A percentile compares a stretch with the other conserved stretches of the same genome.
Conservation (phyloP, 2,888 invertebrate genomes). For the Limulus polyphemus region DNA sequence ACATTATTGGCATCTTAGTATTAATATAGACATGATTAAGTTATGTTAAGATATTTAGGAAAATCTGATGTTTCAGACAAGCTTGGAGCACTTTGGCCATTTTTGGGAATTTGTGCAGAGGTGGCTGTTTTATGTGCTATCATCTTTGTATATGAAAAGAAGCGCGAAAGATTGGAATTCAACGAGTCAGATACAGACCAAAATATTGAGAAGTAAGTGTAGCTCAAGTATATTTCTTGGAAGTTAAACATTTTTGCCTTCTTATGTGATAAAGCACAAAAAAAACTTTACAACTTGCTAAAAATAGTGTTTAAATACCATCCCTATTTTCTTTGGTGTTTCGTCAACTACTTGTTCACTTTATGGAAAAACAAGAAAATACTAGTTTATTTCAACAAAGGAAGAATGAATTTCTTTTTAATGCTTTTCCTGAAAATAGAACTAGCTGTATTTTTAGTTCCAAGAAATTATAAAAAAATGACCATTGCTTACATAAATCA, state of each 20-base stretch:
- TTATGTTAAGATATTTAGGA: not conserved
- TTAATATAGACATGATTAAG: not conserved
- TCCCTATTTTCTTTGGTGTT: too few species aligned
- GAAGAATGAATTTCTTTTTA: too few species aligned
- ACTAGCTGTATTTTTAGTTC: too few species aligned
- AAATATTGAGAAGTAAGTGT: conserved; percentile 20
- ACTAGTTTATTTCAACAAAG: too few species aligned
- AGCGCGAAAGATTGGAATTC: conserved; percentile 82
- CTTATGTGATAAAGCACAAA: not conserved
- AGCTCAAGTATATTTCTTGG: not conserved
- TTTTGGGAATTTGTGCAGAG: conserved; percentile 91
- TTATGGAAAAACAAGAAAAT: too few species aligned
- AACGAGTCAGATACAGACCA: conserved; percentile 48
- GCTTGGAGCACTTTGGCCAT: conserved; percentile 92
- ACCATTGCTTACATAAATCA: too few species aligned
- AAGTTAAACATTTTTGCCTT: not conserved
- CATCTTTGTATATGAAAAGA: conserved; percentile 92
- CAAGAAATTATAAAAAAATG: too few species aligned
- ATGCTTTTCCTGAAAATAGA: too few species aligned
- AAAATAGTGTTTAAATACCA: not conserved
- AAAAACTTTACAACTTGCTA: not conserved
- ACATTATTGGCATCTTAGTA: too few species aligned
- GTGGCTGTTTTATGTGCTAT: conserved; percentile 84
- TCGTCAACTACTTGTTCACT: too few species aligned
- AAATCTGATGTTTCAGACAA: conserved; percentile 46